Evolutionary conservation across 1,140 invertebrate species (phyloP), one percentile per base, ranked within the genome.

Genomic region (Ips nitidus): DNA sequence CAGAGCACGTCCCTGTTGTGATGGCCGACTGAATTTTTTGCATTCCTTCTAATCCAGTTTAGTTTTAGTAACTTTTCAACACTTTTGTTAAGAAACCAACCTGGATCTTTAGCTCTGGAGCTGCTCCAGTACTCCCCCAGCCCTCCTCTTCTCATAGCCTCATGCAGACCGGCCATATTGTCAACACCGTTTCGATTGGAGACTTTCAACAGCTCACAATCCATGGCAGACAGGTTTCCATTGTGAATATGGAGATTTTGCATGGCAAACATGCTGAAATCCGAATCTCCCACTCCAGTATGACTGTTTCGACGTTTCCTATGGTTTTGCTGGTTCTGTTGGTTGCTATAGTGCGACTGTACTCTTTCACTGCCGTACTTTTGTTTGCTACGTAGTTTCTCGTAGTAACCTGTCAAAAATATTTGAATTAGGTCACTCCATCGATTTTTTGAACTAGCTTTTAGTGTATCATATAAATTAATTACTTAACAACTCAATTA

Each of bases 201-300:
- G 76, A 83, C 75, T 71, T 84, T 81, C 68, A 91, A 88, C 58
- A 88, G 81, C 70, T 91, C 90, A 76, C 91, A 91, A 80, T 91
- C 89, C 7, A 90, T 77, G 1, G 70, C 64, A 2, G 70, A 67
- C 52, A 59, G 41, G 45, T 65, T 73, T 40, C 40, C 52, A n/a
- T 39, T 8, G 0, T 58, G 70, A 52, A 65, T 65, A 41, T 62
- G 66, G 3, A 71, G 3, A 52, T 67, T 68, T 41, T 71, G 41
- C 8, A 69, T 41, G n/a, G 60, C 22, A 1, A 63, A 41, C 39
- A 66, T 47, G 53, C 43, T 65, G 6, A 65, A 62, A 45, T 71
- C 63, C n/a, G n/a, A 4, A 52, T 41, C 52, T 37, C 2, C 7
- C 0, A 66, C 36, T 36, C 69, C 69, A 3, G 41, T 41, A 42